These are phyloP conservation scores for Dicrurus megarhynchus DNA, from an alignment of 2,113 vertebrate genomes.

Conservation along the genomic window DNA sequence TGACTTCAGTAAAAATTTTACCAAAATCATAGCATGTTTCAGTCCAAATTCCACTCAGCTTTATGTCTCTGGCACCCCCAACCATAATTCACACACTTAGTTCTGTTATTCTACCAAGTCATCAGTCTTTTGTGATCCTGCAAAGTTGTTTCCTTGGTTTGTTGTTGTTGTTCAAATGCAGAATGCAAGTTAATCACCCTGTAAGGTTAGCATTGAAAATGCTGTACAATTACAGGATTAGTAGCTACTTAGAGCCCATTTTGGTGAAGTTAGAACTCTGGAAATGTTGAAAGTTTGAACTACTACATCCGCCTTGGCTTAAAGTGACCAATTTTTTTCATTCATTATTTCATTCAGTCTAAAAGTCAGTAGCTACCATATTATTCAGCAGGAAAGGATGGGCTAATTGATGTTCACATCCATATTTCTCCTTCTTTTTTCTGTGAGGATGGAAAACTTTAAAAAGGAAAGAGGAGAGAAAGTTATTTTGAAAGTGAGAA, in stretches of 20 bases:
- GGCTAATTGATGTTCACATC: neutral
- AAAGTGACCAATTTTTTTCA: neutral
- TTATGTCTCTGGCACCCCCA: neutral
- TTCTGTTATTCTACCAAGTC: neutral
- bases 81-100: neutral
- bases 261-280: neutral
- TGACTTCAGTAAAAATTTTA: neutral
- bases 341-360: neutral
- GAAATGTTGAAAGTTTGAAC: neutral
- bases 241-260: neutral
- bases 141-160: neutral
- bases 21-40: neutral
- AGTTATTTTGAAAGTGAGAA: neutral
- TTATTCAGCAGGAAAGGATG: neutral
- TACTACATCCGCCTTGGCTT: neutral
- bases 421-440: neutral
- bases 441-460: neutral
- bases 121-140: neutral
- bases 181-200: neutral
- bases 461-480: neutral
- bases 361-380: neutral
- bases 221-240: neutral
- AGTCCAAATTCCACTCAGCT: neutral
- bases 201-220: neutral
- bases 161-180: neutral